Evolutionary conservation across 1,140 invertebrate species (phyloP).

Genomic region (Drosophila mayri): DNA sequence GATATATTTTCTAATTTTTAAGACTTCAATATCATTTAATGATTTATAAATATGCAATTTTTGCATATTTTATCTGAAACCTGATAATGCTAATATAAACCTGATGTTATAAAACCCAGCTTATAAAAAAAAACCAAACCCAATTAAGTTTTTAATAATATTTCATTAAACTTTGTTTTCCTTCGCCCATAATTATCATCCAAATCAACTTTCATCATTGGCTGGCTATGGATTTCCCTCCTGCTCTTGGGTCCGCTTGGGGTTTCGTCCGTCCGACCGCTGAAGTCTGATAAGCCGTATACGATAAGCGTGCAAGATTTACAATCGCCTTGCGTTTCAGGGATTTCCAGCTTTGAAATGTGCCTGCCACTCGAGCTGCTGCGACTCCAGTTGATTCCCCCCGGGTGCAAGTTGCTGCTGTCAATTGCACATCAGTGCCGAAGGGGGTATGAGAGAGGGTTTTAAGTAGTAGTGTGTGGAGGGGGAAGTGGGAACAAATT

Average conservation of each 20-base stretch:
- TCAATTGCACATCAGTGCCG: conserved; percentile 68
- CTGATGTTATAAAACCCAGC: background rate
- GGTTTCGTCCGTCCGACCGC: conserved; percentile 30
- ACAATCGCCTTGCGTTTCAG: conserved; percentile 62
- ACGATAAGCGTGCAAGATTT: conserved; percentile 67
- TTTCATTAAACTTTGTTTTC: background rate
- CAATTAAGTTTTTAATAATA: background rate
- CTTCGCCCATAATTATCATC: conserved; percentile 6
- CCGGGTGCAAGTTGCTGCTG: conserved; percentile 63
- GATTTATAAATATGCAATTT: too few relatives aligned
- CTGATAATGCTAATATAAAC: background rate
- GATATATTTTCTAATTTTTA: too few relatives aligned
- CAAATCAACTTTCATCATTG: conserved; percentile 37
- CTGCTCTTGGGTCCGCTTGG: conserved; percentile 6
- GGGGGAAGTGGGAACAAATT: conserved; percentile 51
- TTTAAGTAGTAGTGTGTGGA: background rate
- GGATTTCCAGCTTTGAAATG: conserved; percentile 63
- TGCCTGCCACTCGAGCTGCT: conserved; percentile 62
- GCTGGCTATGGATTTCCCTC: conserved; percentile 27
- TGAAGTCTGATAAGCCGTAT: conserved; percentile 64
- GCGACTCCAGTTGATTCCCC: conserved; percentile 58
- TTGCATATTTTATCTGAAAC: too few relatives aligned
- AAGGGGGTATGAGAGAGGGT: conserved; percentile 22
- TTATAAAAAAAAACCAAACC: background rate
- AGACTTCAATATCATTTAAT: too few relatives aligned